Conservation (phyloP, 2,888 invertebrate genomes). For the Torymus texanus region DNA sequence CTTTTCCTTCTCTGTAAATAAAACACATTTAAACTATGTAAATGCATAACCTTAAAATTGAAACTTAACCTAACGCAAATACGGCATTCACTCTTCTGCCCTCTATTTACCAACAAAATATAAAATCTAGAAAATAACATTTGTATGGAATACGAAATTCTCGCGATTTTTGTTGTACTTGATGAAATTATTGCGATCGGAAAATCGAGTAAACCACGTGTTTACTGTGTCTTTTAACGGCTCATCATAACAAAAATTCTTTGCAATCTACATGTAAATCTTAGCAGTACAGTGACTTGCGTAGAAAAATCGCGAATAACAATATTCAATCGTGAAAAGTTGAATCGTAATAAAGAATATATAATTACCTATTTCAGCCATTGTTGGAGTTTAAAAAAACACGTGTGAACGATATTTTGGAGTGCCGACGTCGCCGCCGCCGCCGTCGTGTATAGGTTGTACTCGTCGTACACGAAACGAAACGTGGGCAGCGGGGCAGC, state of each 20-base stretch:
- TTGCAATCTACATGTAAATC: background rate
- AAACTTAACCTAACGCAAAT: constrained; percentile 19
- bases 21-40: background rate
- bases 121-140: constrained; percentile 1
- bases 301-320: background rate
- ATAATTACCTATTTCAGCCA: constrained; percentile 57
- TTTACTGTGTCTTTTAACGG: constrained; percentile 28
- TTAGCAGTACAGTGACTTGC: background rate
- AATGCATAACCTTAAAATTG: constrained; percentile 47
- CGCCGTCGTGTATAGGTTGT: background rate
- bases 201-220: constrained; percentile 50
- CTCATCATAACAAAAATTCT: constrained; percentile 35
- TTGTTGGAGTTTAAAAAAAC: constrained; percentile 46
- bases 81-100: background rate
- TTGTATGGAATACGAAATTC: background rate
- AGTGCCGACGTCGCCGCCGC: constrained; percentile 24
- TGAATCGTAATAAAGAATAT: constrained; percentile 8
- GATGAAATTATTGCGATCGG: constrained; percentile 30
- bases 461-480: too few relatives aligned
- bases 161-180: constrained; percentile 25
- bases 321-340: background rate
- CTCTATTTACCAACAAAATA: background rate
- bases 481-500: background rate
- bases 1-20: constrained; percentile 63
- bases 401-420: constrained; percentile 38